Base-by-base conservation (phyloP, 2,888 invertebrate species). In the Desoria tigrina region DNA sequence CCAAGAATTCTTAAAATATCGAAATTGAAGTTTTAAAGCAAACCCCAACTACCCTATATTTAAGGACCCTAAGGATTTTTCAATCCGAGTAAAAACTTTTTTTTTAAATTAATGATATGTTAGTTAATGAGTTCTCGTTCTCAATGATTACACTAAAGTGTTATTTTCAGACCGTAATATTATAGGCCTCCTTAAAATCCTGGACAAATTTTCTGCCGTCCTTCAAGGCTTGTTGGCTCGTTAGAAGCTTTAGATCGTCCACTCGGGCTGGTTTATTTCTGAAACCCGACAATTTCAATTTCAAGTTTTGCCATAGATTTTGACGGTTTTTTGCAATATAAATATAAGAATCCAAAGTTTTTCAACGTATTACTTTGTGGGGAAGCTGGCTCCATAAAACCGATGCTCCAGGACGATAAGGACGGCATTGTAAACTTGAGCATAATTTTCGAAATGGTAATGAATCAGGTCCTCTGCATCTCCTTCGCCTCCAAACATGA, bases 221-320 rank as follows among this genome's bases (percentile, higher is more conserved):
- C 42, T 81, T 82, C 18, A 83, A 75, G 6, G 83, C 83, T 75
- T 83, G 83, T 55, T 80, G 79, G 69, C 82, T 83, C 68, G 78
- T 81, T 50, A 84, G 77, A 67, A 79, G 81, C 61, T 76, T 71
- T 39, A 63, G 32, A 50, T n/a, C 58, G 11, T 39, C 21, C 32
- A 6, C 53, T 21, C 49, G 32, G 32, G 32, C 32, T 32, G 32
- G n/a, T 42, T 49, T 21, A 16, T 42, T 21, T 21, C 9, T 39
- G 16, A 39, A 39, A 39, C 16, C 9, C 16, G 16, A 39, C 16
- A 11, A 11, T 39, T 11, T 9, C 39, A 39, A 11, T 11, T 9
- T 39, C 39, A 39, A 9, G 9, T 39, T 11, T 39, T n/a, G n/a
- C n/a, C n/a, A n/a, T n/a, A n/a, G n/a, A n/a, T n/a, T n/a, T n/a